A percentile compares a stretch with the other conserved stretches of the same genome.
Evolutionary conservation across 2,888 invertebrate genomes (phyloP).

Genomic region (Volucella inanis): DNA sequence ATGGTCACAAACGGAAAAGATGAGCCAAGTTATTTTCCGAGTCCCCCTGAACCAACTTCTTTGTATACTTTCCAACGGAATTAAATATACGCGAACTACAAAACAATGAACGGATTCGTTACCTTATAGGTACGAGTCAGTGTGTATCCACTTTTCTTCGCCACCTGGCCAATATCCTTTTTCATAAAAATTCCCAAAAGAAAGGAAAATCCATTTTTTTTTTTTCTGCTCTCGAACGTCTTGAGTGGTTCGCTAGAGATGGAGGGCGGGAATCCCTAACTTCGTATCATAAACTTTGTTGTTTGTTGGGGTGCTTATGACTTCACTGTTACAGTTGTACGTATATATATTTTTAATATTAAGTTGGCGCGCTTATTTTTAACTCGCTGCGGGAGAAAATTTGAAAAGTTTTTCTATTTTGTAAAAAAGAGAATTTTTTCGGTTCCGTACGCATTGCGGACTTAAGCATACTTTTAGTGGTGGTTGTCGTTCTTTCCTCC

Average conservation of each 20-base stretch:
- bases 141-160: constrained; percentile 37
- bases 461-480: constrained; percentile 5
- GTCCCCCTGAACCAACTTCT: neutral
- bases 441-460: constrained; percentile 26
- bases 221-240: neutral
- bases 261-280: constrained; percentile 36
- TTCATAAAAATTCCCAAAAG: neutral
- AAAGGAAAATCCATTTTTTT: too few relatives aligned
- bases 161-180: constrained; percentile 52
- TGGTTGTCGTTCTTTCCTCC: constrained; percentile 22
- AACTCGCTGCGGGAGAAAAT: constrained; percentile 65
- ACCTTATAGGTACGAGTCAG: neutral
- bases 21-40: neutral
- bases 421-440: constrained; percentile 21
- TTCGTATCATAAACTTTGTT: constrained; percentile 67
- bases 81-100: constrained; percentile 46
- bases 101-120: constrained; percentile 11
- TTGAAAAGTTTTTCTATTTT: constrained; percentile 72
- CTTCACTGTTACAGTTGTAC: constrained; percentile 36
- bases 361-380: constrained; percentile 69
- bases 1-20: constrained; percentile 21
- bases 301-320: constrained; percentile 42
- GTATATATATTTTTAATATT: constrained; percentile 45
- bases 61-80: constrained; percentile 33
- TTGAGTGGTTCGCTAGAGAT: neutral